Evolutionary conservation across 2,888 invertebrate species (phyloP).

Genomic region (Hirtodrosophila cameraria): DNA sequence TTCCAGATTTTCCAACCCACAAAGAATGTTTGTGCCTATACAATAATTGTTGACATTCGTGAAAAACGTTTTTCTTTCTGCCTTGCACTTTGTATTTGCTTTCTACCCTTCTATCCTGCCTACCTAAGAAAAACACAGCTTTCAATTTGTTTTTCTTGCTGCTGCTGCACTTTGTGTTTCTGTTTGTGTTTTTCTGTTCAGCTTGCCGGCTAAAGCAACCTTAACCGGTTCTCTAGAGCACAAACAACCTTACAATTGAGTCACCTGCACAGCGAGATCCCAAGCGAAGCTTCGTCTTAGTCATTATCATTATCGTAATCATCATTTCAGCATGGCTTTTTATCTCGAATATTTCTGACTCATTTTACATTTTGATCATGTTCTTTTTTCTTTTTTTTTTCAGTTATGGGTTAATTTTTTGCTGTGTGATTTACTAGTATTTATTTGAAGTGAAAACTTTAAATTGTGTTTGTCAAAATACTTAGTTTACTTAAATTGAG

Average conservation of each 20-base stretch:
- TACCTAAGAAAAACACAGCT: neutral
- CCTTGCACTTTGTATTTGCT: neutral
- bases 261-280: slow-evolving; percentile 2
- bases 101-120: neutral
- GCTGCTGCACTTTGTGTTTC: slow-evolving; percentile 1
- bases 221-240: slow-evolving; percentile 40
- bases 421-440: too few relatives aligned
- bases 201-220: slow-evolving; percentile 42
- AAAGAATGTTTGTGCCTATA: neutral
- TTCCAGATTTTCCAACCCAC: slow-evolving; percentile 1
- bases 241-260: neutral
- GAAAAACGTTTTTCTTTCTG: slow-evolving; percentile 22
- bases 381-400: neutral
- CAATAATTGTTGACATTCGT: slow-evolving; percentile 35
- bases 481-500: too few relatives aligned
- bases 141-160: slow-evolving; percentile 19
- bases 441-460: neutral
- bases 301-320: slow-evolving; percentile 46
- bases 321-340: slow-evolving; percentile 27
- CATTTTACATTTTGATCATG: slow-evolving; percentile 8
- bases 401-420: too few relatives aligned
- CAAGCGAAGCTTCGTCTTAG: slow-evolving; percentile 25
- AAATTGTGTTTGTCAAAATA: neutral
- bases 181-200: neutral
- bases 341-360: slow-evolving; percentile 37